phyloP scores from a whole-genome alignment of 1,140 invertebrate species.

The Drosophila miranda region DNA sequence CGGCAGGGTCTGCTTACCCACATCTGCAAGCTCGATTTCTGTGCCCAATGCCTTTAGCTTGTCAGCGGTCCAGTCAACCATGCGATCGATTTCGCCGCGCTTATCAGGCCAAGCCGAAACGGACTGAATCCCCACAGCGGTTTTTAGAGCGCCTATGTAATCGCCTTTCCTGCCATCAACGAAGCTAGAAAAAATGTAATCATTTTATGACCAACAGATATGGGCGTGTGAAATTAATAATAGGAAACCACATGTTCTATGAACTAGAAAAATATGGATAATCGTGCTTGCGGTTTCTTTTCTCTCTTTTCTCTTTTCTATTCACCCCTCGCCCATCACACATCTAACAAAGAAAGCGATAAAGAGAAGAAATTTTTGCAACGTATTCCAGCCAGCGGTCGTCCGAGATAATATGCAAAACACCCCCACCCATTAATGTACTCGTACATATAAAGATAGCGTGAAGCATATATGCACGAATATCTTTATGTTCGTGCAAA shows the following conservation, averaged over 20 bases:
- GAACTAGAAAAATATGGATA: slow-evolving; percentile 1
- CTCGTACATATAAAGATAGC: slow-evolving; percentile 35
- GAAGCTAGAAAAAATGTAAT: slow-evolving; percentile 55
- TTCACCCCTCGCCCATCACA: neutral
- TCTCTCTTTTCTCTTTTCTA: neutral
- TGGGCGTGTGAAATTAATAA: slow-evolving; percentile 18
- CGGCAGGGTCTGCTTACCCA: slow-evolving; percentile 90
- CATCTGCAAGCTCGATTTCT: slow-evolving; percentile 88
- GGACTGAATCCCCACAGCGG: slow-evolving; percentile 96
- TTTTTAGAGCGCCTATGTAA: slow-evolving; percentile 91
- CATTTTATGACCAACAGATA: slow-evolving; percentile 38
- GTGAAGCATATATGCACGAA: slow-evolving; percentile 4
- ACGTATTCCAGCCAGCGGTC: neutral
- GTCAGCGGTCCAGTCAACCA: slow-evolving; percentile 90
- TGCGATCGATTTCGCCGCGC: slow-evolving; percentile 83
- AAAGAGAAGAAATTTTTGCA: slow-evolving; percentile 2
- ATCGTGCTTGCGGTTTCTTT: slow-evolving; percentile 8
- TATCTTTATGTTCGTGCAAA: slow-evolving; percentile 19
- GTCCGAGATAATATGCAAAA: slow-evolving; percentile 35
- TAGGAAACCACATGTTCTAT: slow-evolving; percentile 2
- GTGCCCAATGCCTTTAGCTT: slow-evolving; percentile 91
- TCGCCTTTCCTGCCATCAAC: slow-evolving; percentile 61
- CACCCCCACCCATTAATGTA: slow-evolving; percentile 22
- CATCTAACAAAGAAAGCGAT: slow-evolving; percentile 13
- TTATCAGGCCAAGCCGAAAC: slow-evolving; percentile 91